Base-by-base conservation (phyloP, 2,797 vertebrate genomes). In the Petrocephalus sullivani region DNA sequence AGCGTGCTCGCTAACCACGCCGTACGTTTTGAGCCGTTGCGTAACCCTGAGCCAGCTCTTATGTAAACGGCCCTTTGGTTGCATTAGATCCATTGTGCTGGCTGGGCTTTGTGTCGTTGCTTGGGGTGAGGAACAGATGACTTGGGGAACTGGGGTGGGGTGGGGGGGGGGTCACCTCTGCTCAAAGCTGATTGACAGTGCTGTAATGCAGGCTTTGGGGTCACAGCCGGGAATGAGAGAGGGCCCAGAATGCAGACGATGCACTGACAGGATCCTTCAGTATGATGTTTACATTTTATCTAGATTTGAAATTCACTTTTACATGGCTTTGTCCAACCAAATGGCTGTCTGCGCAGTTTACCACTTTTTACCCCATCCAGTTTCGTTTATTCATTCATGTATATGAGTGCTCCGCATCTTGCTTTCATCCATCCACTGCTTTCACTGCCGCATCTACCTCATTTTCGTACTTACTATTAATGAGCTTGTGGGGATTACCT, bases 11-110 rank as follows among this genome's bases (percentile, higher is more conserved):
- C 19, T n/a, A 46, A 23, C 33, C 28, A 16, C 33, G 10, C n/a
- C 4, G 10, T 83, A 49, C 19, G 37, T 33, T 82, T 82, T 37
- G 41, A 87, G 71, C 54, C 19, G 89, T 89, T 89, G 49, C 82
- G 61, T 89, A 89, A 89, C 87, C 78, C 86, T 37, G 58, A 71
- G 78, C 87, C 78, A 12, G 51, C 33, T 37, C 58, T 89, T 89
- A 89, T 87, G 64, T 89, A 89, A 89, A 61, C 9, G 19, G 21
- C 46, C 85, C 85, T 58, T 89, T 57, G 19, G 53, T 21, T 23
- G n/a, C 49, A 28, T 23, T 54, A 10, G 16, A 54, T 49, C 88
- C 51, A 56, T 57, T 85, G 58, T 85, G 28, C 82, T 12, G 21
- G 28, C 28, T 0, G 0, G 14, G 49, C 60, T 85, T 23, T 33